phyloP scores from a whole-genome alignment of 2,113 vertebrate genomes.

The Perca flavescens region DNA sequence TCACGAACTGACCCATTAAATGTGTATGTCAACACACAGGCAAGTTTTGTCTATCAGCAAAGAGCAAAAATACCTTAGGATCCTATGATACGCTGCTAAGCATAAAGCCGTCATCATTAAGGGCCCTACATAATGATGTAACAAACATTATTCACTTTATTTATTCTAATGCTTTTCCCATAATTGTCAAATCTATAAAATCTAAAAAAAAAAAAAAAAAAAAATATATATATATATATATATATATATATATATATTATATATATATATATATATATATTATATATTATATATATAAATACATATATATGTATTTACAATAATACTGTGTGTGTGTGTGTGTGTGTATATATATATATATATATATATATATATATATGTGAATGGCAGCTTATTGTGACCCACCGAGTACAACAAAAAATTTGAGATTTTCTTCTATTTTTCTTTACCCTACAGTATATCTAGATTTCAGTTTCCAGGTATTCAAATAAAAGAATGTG shows the following conservation, averaged over 20 bases:
- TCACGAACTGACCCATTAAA: slow-evolving; percentile 66
- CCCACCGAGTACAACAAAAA: too few relatives aligned
- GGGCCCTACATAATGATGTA: not conserved
- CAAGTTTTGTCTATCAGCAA: slow-evolving; percentile 24
- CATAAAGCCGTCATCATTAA: not conserved
- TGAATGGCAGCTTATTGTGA: not conserved
- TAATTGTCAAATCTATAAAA: not conserved
- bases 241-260: not conserved
- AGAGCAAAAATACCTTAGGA: slow-evolving; percentile 22
- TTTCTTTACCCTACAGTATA: not conserved
- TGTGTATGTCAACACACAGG: slow-evolving; percentile 62
- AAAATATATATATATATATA: not conserved
- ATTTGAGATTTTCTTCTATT: too few relatives aligned
- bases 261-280: not conserved
- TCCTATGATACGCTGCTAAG: not conserved
- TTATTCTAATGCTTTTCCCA: not conserved
- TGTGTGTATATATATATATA: not conserved
- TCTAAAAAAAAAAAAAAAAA: too few relatives aligned
- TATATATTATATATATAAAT: not conserved
- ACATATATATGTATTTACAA: not conserved
- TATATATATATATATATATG: not conserved
- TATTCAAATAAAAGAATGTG: not conserved
- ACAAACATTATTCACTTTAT: not conserved
- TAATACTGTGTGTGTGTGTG: too few relatives aligned
- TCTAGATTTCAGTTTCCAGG: not conserved